Evolutionary conservation across 2,888 invertebrate species (phyloP).

Genomic region (Terebella lapidaria): DNA sequence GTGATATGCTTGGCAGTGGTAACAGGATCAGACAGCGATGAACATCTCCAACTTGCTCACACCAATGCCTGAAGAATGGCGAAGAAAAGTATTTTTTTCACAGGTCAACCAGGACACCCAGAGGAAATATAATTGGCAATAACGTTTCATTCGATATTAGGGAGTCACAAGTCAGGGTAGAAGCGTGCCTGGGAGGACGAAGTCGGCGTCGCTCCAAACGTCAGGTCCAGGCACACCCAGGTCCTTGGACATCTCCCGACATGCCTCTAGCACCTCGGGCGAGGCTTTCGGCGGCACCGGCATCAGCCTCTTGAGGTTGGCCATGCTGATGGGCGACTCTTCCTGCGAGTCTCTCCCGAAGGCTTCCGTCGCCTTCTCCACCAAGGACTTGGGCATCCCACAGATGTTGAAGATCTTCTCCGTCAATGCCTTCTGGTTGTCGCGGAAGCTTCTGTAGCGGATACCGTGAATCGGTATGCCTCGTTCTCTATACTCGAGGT

Average conservation of each 20-base stretch:
- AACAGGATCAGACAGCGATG: no score
- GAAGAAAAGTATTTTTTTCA: no score
- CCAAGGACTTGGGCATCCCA: not conserved
- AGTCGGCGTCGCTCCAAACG: no score
- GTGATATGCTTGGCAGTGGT: no score
- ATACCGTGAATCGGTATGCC: not conserved
- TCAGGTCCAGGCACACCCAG: not conserved
- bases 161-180: no score
- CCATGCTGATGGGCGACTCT: not conserved
- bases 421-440: not conserved
- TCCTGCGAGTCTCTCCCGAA: not conserved
- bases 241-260: not conserved
- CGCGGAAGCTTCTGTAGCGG: not conserved
- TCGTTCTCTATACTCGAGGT: not conserved
- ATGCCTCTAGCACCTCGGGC: not conserved
- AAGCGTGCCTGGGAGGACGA: no score
- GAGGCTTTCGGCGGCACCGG: not conserved
- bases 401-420: not conserved
- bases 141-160: no score
- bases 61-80: no score
- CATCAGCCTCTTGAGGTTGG: not conserved
- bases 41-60: no score
- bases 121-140: no score
- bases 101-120: no score
- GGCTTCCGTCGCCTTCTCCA: not conserved